These are phyloP conservation scores for Phylloscopus collybita DNA, from an alignment of 2,797 vertebrate genomes.

Conservation along the genomic window DNA sequence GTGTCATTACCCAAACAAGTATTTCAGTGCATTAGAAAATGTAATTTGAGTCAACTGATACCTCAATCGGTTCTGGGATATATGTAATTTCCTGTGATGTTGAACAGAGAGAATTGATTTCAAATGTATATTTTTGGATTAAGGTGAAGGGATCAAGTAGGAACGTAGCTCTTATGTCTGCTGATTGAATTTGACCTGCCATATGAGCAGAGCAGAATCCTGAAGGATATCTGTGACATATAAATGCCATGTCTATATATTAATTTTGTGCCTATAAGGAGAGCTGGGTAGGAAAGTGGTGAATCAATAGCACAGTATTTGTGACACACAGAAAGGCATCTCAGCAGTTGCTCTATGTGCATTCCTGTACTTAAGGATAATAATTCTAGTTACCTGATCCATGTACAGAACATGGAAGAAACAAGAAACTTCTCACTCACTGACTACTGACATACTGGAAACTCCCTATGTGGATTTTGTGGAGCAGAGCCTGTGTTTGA, in stretches of 20 bases:
- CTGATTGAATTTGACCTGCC: conserved; percentile 24
- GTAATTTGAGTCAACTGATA: conserved; percentile 46
- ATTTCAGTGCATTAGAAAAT: conserved; percentile 50
- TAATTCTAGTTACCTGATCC: neutral
- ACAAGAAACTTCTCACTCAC: neutral
- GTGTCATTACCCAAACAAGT: conserved; percentile 37
- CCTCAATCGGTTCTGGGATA: conserved; percentile 19
- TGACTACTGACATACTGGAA: rapidly evolving
- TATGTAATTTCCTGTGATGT: conserved; percentile 43
- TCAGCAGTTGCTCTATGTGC: neutral
- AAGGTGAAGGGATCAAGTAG: conserved; percentile 18
- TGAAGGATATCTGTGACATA: neutral
- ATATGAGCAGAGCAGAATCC: neutral
- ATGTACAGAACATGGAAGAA: neutral
- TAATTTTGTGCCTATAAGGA: neutral
- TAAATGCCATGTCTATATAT: neutral
- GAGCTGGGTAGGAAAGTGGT: neutral
- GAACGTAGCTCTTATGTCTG: neutral
- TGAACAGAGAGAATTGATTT: conserved; percentile 41
- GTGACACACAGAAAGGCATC: neutral
- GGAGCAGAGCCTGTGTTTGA: neutral
- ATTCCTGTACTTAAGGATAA: neutral
- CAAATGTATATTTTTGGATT: conserved; percentile 46
- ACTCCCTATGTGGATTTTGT: neutral
- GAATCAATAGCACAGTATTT: neutral